phyloP scores from a whole-genome alignment of 2,888 invertebrate genomes.

The Adineta ricciae region DNA sequence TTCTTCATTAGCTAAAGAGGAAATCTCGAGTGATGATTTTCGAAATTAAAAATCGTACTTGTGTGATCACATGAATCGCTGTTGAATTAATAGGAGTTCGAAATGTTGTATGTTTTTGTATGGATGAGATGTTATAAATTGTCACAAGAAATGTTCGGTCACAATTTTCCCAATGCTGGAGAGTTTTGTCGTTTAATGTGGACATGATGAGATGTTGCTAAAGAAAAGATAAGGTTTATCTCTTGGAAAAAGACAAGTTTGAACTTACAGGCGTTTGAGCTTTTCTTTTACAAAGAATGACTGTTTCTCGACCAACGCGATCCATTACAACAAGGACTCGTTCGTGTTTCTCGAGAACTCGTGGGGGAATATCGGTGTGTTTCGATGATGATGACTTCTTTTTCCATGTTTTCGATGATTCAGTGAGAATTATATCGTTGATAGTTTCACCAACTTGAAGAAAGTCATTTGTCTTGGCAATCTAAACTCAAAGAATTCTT shows the following conservation, averaged over 20 bases:
- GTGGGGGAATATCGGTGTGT: not conserved
- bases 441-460: not conserved
- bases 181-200: not conserved
- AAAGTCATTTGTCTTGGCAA: not conserved
- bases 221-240: not conserved
- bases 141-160: not conserved
- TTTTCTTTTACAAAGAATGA: not conserved
- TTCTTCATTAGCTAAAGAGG: not conserved
- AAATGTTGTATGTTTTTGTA: slow-evolving; percentile 4
- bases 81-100: not conserved
- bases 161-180: not conserved
- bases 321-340: not conserved
- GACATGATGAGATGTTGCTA: not conserved
- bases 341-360: not conserved
- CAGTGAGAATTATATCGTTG: not conserved
- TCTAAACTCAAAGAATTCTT: not conserved
- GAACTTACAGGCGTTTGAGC: not conserved
- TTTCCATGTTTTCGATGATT: not conserved
- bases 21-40: not conserved
- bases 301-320: not conserved
- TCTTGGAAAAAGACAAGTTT: not conserved
- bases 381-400: not conserved
- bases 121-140: not conserved
- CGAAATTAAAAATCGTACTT: not conserved
- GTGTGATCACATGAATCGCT: not conserved